phyloP scores from a whole-genome alignment of 1,140 invertebrate species.

The Drosophila gunungcola region DNA sequence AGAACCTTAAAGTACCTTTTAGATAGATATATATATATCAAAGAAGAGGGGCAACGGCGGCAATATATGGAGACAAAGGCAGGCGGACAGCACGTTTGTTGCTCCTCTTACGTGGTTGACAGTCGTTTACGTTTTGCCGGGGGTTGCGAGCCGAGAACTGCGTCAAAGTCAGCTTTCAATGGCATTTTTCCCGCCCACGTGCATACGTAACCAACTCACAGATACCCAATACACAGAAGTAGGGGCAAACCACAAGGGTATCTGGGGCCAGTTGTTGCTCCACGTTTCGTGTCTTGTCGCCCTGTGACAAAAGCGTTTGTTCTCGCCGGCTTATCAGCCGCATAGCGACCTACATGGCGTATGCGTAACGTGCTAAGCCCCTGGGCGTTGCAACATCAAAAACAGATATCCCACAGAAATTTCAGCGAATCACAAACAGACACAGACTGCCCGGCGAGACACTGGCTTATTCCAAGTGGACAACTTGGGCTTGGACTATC shows the following conservation, averaged over 20 bases:
- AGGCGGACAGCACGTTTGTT: slow-evolving; percentile 24
- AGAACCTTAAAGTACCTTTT: slow-evolving; percentile 4
- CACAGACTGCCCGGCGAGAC: slow-evolving; percentile 18
- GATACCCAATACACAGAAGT: neutral
- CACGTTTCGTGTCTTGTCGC: slow-evolving; percentile 18
- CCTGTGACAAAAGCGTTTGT: slow-evolving; percentile 37
- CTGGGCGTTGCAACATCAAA: slow-evolving; percentile 21
- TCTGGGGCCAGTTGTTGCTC: slow-evolving; percentile 30
- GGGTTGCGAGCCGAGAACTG: slow-evolving; percentile 13
- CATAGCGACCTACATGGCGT: slow-evolving; percentile 31
- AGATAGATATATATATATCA: neutral
- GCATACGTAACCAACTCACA: slow-evolving; percentile 22
- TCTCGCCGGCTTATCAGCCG: slow-evolving; percentile 28
- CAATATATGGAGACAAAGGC: neutral
- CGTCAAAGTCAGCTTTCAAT: slow-evolving; percentile 46
- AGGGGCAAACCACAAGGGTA: neutral
- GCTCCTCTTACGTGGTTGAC: slow-evolving; percentile 29
- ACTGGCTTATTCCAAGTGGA: slow-evolving; percentile 5
- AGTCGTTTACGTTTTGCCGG: slow-evolving; percentile 12
- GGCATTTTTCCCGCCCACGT: slow-evolving; percentile 30
- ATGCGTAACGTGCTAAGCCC: slow-evolving; percentile 52
- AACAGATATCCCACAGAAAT: slow-evolving; percentile 4
- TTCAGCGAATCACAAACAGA: slow-evolving; percentile 11
- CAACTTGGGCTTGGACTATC: neutral
- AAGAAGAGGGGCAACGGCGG: neutral